phyloP scores from a whole-genome alignment of 2,797 vertebrate species.

The Sebastes ruberrimus region DNA sequence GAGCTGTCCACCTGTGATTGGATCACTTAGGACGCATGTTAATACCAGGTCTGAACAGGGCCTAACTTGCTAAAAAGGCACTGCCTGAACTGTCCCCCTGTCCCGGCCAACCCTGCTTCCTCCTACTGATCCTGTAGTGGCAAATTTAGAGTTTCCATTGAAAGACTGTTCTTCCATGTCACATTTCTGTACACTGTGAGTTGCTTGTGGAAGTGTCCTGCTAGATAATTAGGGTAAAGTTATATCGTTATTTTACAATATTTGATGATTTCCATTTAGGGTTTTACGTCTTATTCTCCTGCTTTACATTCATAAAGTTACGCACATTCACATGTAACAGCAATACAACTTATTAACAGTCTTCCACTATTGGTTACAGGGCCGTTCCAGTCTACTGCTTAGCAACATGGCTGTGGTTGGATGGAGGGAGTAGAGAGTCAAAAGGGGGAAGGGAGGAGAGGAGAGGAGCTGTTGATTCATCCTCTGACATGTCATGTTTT shows the following conservation, averaged over 20 bases:
- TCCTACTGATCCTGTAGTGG: not conserved
- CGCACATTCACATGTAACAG: not conserved
- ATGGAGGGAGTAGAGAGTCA: not conserved
- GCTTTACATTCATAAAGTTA: not conserved
- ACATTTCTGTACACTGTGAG: not conserved
- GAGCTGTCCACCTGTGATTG: too few species aligned
- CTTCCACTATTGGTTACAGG: not conserved
- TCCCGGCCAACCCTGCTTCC: too few species aligned
- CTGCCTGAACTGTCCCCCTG: too few species aligned
- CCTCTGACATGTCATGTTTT: slow-evolving; percentile 51
- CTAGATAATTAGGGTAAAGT: not conserved
- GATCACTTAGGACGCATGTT: too few species aligned
- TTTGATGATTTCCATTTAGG: not conserved
- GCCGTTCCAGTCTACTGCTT: not conserved
- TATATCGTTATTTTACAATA: not conserved
- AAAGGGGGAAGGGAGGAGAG: not conserved
- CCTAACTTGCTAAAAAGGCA: too few species aligned
- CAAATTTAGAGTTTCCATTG: not conserved
- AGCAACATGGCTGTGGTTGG: not conserved
- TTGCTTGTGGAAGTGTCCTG: not conserved
- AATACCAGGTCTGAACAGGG: too few species aligned
- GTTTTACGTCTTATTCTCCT: too few species aligned
- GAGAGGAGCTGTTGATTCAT: slow-evolving; percentile 40
- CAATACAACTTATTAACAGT: not conserved
- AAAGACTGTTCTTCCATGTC: not conserved